Percentiles rank a stretch among this genome's conserved stretches.
Conservation (phyloP, 2,888 invertebrate genomes). For the Sacculina carcini region DNA sequence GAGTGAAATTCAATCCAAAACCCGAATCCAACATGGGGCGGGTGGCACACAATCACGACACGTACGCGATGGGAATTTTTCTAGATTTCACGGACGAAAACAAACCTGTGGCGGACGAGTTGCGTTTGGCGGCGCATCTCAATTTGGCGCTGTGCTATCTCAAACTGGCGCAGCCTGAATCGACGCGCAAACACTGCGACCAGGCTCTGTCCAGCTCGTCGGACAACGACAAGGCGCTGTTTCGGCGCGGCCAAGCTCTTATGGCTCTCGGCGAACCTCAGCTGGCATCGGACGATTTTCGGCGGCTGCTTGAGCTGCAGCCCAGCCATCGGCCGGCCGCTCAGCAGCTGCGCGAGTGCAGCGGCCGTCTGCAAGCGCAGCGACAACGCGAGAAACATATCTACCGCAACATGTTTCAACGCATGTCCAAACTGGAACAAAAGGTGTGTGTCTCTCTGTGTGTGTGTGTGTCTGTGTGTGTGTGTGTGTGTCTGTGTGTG, state of each 20-base stretch:
- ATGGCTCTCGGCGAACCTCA: constrained; percentile 47
- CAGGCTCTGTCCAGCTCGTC: constrained; percentile 46
- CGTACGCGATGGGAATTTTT: no score
- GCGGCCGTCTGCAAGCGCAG: constrained; percentile 42
- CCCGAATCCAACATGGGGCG: no score
- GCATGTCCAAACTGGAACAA: constrained; percentile 29
- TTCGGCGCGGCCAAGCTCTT: constrained; percentile 51
- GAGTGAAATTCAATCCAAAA: no score
- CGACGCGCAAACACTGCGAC: constrained; percentile 44
- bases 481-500: no score
- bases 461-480: no score
- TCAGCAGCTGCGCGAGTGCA: constrained; percentile 43
- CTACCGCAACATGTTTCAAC: constrained; percentile 86
- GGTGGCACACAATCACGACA: no score
- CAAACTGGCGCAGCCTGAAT: constrained; percentile 39
- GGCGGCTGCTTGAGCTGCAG: constrained; percentile 43
- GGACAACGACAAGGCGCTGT: constrained; percentile 63
- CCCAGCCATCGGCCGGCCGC: constrained; percentile 68
- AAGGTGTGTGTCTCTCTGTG: constrained; percentile 11
- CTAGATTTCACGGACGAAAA: constrained; percentile 22
- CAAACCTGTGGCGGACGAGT: constrained; percentile 25
- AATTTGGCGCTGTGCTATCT: constrained; percentile 60
- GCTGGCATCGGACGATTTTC: constrained; percentile 47
- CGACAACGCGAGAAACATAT: constrained; percentile 54
- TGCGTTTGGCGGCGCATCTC: constrained; percentile 41